Conservation (phyloP, 2,797 vertebrate species). For the Xiphorhynchus erythropygius region DNA sequence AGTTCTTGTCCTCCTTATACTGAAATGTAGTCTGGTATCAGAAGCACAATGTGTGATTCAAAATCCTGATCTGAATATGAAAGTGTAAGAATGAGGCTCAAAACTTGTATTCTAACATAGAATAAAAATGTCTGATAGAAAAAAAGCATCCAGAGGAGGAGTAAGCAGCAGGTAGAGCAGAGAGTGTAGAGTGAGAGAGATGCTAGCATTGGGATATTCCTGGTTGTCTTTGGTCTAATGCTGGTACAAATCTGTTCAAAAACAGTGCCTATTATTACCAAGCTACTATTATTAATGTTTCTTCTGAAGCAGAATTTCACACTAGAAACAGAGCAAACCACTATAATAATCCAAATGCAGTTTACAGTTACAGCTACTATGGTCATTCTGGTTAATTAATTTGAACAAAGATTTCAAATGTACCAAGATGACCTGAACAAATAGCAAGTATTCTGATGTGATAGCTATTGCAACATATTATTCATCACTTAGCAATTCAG, state of each 20-base stretch:
- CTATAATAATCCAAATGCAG: no score
- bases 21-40: background rate
- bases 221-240: background rate
- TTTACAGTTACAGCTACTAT: background rate
- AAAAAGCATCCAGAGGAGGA: background rate
- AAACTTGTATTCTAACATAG: background rate
- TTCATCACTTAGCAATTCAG: background rate
- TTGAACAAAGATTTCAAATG: background rate
- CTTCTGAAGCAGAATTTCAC: background rate
- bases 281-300: background rate
- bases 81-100: background rate
- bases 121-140: background rate
- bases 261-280: background rate
- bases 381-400: background rate
- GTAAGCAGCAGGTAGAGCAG: background rate
- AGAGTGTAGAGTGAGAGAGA: background rate
- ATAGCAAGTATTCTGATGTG: background rate
- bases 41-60: fast-evolving
- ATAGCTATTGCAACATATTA: background rate
- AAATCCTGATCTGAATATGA: background rate
- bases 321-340: background rate
- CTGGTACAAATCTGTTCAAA: background rate
- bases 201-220: background rate
- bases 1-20: background rate
- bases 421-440: background rate